Evolutionary conservation across 30 jellyfish, hydroid and myxozoan species (phyloP).

Genomic region (Cassiopea andromeda): DNA sequence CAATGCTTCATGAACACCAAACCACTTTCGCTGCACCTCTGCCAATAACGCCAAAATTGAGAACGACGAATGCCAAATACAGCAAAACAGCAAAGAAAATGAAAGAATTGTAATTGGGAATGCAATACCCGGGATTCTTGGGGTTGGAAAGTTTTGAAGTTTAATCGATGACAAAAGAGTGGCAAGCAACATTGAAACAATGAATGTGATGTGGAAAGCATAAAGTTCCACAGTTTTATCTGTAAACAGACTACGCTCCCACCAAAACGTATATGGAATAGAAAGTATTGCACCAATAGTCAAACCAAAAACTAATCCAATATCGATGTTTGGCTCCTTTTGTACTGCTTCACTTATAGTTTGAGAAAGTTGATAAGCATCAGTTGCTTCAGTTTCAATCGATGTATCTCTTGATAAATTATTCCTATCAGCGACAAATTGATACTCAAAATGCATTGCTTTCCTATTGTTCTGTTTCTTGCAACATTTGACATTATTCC

Average conservation of each 20-base stretch:
- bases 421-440: constrained; percentile 22
- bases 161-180: constrained; percentile 44
- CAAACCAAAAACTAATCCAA: constrained; percentile 68
- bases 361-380: constrained; percentile 20
- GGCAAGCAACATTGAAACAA: constrained; percentile 64
- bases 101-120: constrained; percentile 67
- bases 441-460: constrained; percentile 63
- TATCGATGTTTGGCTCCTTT: constrained; percentile 70
- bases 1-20: constrained; percentile 11
- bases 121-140: constrained; percentile 61
- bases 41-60: constrained; percentile 48
- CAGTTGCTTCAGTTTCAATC: constrained; percentile 31
- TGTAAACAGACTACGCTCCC: constrained; percentile 65
- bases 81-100: constrained; percentile 57
- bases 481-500: constrained; percentile 50
- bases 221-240: constrained; percentile 65
- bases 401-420: constrained; percentile 46
- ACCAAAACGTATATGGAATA: constrained; percentile 75
- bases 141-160: constrained; percentile 51
- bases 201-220: constrained; percentile 49
- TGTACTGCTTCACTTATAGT: constrained; percentile 62
- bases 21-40: constrained; percentile 15
- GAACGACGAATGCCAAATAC: constrained; percentile 75
- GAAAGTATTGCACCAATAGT: constrained; percentile 68
- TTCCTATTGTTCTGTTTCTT: constrained; percentile 7